Percentiles rank a stretch among this genome's conserved stretches.
Evolutionary conservation across 2,888 invertebrate species (phyloP).

Genomic region (Eucriotettix oculatus): DNA sequence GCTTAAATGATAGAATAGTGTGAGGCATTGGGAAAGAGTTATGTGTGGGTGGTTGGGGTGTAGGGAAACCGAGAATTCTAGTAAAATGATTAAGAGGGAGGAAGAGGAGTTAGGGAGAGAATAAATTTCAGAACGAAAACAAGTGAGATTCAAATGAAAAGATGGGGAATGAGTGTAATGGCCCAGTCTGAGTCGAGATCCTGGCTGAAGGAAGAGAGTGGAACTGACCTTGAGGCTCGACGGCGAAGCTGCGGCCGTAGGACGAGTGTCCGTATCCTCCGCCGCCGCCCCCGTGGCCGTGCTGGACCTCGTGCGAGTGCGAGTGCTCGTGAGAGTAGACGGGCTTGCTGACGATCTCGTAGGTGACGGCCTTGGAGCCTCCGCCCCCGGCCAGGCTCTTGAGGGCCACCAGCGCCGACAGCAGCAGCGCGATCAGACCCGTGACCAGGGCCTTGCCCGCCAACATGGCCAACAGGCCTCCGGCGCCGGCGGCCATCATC

Average conservation of each 20-base stretch:
- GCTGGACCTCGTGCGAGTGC: constrained; percentile 45
- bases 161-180: too few relatives aligned
- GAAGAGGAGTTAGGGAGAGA: too few relatives aligned
- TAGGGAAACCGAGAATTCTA: too few relatives aligned
- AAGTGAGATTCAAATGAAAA: too few relatives aligned
- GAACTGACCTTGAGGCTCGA: not conserved
- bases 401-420: constrained; percentile 60
- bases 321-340: constrained; percentile 54
- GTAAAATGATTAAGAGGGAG: too few relatives aligned
- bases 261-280: constrained; percentile 30
- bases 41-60: too few relatives aligned
- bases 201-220: too few relatives aligned
- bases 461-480: constrained; percentile 57
- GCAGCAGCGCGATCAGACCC: constrained; percentile 58
- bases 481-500: constrained; percentile 53
- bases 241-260: constrained; percentile 11
- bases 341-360: constrained; percentile 71
- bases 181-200: too few relatives aligned
- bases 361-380: constrained; percentile 46
- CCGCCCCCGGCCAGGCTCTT: constrained; percentile 45
- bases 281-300: constrained; percentile 36
- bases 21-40: too few relatives aligned
- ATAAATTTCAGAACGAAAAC: too few relatives aligned
- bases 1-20: too few relatives aligned
- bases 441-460: constrained; percentile 76